Base-by-base conservation (phyloP, 2,888 invertebrate genomes). In the Chromoteleia sp. region DNA sequence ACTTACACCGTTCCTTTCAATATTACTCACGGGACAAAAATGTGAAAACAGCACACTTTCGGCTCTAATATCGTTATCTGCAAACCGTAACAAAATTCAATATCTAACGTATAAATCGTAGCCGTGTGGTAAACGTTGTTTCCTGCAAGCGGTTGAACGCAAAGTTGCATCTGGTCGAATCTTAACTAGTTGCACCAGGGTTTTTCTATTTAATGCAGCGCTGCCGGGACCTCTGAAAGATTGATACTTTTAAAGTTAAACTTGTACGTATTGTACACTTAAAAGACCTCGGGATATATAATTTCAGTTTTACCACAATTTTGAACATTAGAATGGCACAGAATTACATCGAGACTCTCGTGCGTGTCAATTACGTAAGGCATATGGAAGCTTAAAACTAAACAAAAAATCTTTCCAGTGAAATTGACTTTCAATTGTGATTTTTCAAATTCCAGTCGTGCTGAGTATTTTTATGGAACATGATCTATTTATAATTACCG, bases 181-280 rank as follows among this genome's bases (percentile, higher is more conserved):
- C 61, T 54, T 25, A 75, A 63, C 80, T 75, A 65, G 80, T 81
- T 61, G 58, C 50, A 58, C 75, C 70, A 75, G 75, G 58, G 63
- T 63, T 79, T 61, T 68, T 52, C 39, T 29, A 15, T 61, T 65
- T 59, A 67, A 59, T 59, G 21, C 67, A 76, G 59, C 52, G 8
- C 30, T 29, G 36, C 19, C 21, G 15, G n/a, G 50, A 41, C 25
- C 43, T 10, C 15, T 50, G 25, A 43, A 14, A 67, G 75, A 76
- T 75, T 63, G 41, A 73, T 67, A 75, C 58, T 50, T 56, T 65
- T 56, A 17, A n/a, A 54, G 12, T 50, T 19, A 50, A 75, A 58
- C 29, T 41, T 29, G 15, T 56, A 75, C 58, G 48, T 67, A 65
- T 65, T 65, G 39, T 58, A 33, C 12, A 65, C 29, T 39, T 48